These are phyloP conservation scores for Nephrotoma guestfalica DNA, from an alignment of 2,888 invertebrate species.

Conservation along the genomic window DNA sequence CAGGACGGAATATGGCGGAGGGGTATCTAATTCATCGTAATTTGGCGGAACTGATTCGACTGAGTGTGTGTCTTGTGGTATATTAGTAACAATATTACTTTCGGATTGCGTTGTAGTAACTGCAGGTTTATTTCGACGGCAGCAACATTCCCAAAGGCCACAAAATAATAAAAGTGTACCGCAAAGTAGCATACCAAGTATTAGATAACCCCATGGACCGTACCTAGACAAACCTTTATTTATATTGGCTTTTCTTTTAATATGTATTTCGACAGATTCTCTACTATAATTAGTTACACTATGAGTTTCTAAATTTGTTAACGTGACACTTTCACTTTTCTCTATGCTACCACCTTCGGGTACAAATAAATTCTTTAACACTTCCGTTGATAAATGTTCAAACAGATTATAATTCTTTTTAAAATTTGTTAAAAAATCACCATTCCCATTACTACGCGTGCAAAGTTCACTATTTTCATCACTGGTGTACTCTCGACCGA, in stretches of 20 bases:
- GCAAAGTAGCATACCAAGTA: slow-evolving; percentile 54
- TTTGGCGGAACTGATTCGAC: slow-evolving; percentile 38
- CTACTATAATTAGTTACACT: slow-evolving; percentile 4
- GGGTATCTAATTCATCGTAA: slow-evolving; percentile 46
- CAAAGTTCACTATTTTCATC: slow-evolving; percentile 30
- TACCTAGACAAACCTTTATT: slow-evolving; percentile 49
- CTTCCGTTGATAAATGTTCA: slow-evolving; percentile 28
- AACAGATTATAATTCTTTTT: slow-evolving; percentile 23
- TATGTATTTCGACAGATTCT: slow-evolving; percentile 1
- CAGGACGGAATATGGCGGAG: slow-evolving; percentile 48
- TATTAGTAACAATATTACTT: slow-evolving; percentile 12
- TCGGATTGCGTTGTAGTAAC: slow-evolving; percentile 12
- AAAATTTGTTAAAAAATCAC: background rate
- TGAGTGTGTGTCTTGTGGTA: slow-evolving; percentile 22
- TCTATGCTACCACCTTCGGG: slow-evolving; percentile 21
- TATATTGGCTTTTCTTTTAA: slow-evolving; percentile 20
- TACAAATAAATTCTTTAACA: slow-evolving; percentile 28
- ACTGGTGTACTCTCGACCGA: slow-evolving; percentile 43
- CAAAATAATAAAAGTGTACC: slow-evolving; percentile 55
- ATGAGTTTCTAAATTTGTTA: background rate
- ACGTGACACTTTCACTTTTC: slow-evolving; percentile 7
- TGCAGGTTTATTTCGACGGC: slow-evolving; percentile 30
- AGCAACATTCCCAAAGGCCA: slow-evolving; percentile 45
- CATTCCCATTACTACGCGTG: background rate
- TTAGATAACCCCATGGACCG: slow-evolving; percentile 59